Conservation (phyloP, 1,140 invertebrate species). For the Bombus fervidus region DNA sequence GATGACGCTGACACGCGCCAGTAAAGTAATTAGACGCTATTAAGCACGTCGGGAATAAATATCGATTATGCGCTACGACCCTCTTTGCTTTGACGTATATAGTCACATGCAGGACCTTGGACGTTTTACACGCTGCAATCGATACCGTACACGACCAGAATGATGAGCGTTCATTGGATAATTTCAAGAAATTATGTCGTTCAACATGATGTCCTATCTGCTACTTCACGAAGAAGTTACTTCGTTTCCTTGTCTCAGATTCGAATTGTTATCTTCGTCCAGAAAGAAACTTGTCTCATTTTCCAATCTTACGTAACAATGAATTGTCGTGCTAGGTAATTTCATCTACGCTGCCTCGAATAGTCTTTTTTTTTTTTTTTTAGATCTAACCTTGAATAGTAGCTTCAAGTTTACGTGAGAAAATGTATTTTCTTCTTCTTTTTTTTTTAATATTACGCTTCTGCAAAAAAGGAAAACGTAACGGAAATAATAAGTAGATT, state of each 20-base stretch:
- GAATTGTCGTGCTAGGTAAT: too few relatives aligned
- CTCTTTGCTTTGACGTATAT: constrained; percentile 52
- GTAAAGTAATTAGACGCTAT: constrained; percentile 63
- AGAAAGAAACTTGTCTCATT: too few relatives aligned
- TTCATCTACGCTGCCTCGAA: too few relatives aligned
- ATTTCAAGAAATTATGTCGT: constrained; percentile 15
- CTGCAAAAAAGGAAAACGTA: too few relatives aligned
- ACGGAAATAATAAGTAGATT: too few relatives aligned
- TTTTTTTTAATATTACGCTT: too few relatives aligned
- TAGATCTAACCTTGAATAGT: too few relatives aligned
- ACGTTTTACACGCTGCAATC: constrained; percentile 61
- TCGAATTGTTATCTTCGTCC: background rate
- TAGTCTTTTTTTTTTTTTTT: too few relatives aligned
- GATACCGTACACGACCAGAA: constrained; percentile 49
- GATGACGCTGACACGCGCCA: constrained; percentile 39
- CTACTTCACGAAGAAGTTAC: background rate
- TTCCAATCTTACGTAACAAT: too few relatives aligned
- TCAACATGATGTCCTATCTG: background rate
- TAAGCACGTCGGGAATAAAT: constrained; percentile 65
- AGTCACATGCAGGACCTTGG: constrained; percentile 66
- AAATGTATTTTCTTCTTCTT: too few relatives aligned
- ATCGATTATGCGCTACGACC: constrained; percentile 59
- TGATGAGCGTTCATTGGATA: constrained; percentile 36
- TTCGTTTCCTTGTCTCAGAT: background rate
- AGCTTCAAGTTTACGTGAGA: too few relatives aligned